Evolutionary conservation across 2,888 invertebrate species (phyloP), one percentile per base, ranked within the genome.

Genomic region (Coenonympha arcania): DNA sequence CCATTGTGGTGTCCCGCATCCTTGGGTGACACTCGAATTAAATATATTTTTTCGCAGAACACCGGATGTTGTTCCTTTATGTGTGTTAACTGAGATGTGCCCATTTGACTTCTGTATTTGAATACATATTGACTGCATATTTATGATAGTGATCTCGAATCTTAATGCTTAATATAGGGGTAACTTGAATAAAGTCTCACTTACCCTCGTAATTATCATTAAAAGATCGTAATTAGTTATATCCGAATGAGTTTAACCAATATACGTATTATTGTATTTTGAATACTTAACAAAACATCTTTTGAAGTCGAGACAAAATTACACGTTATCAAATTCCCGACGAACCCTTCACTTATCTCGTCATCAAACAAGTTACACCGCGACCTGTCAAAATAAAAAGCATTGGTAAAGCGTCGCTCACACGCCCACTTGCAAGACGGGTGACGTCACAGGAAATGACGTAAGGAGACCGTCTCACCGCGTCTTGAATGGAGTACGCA

Each of bases 1-100:
- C 80, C 83, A 71, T 68, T 76, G 78, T 79, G 40, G 45, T n/a
- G 61, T 72, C 85, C 85, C 84, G 85, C 82, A 86, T 85, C 77
- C 74, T 76, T 71, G 68, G 50, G 62, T 57, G 74, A 57, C 64
- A 49, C 57, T 58, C 60, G 65, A 72, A 74, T 73, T 74, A 65
- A 71, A 68, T 58, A 46, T 54, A 70, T 74, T 72, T 57, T 61
- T 60, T 58, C 52, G 59, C 60, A 54, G 56, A 58, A 54, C 41
- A 40, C 52, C 59, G 52, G 50, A 56, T 53, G 51, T 40, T 49
- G 48, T 54, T 52, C 60, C 59, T 62, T 63, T 60, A 58, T 54
- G 58, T 47, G 50, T 55, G 31, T 52, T 55, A 42, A 52, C 56
- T 52, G 36, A 45, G 56, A 57, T 60, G 30, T 36, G 26, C 13